Conservation (phyloP, 1,140 invertebrate species). For the Papilio xuthus region DNA sequence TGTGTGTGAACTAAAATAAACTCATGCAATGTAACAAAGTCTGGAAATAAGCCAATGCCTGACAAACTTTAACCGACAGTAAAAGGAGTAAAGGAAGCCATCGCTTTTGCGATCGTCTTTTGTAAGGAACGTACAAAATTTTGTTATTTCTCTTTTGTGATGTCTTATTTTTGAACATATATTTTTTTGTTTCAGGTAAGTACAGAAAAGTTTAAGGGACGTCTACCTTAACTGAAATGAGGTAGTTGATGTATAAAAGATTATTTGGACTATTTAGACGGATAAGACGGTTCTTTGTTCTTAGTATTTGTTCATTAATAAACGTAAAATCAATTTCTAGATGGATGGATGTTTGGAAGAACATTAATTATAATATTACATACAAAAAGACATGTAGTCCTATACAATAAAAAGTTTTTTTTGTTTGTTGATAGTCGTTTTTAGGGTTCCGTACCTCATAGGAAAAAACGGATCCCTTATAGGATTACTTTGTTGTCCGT, state of each 20-base stretch:
- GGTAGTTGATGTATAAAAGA: not conserved
- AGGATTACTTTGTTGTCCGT: no score
- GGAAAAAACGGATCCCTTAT: no score
- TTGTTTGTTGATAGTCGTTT: no score
- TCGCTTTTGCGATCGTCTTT: constrained; percentile 13
- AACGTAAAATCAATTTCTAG: no score
- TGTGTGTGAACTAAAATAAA: constrained; percentile 8
- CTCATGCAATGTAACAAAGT: not conserved
- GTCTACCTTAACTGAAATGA: not conserved
- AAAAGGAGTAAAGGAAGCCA: constrained; percentile 1
- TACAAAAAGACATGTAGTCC: no score
- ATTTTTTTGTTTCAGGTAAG: constrained; percentile 31
- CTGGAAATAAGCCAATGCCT: constrained; percentile 23
- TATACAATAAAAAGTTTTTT: no score
- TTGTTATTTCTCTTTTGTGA: constrained; percentile 14
- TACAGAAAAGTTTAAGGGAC: not conserved
- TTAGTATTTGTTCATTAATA: not conserved
- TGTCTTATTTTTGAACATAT: not conserved
- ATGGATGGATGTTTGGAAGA: not conserved
- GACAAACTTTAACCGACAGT: not conserved
- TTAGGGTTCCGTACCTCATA: no score
- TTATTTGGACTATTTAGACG: not conserved
- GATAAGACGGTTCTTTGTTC: not conserved
- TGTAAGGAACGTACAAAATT: not conserved
- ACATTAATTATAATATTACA: not conserved